Base-by-base conservation (phyloP, 2,888 invertebrate genomes). In the Drosophila gaucha region DNA sequence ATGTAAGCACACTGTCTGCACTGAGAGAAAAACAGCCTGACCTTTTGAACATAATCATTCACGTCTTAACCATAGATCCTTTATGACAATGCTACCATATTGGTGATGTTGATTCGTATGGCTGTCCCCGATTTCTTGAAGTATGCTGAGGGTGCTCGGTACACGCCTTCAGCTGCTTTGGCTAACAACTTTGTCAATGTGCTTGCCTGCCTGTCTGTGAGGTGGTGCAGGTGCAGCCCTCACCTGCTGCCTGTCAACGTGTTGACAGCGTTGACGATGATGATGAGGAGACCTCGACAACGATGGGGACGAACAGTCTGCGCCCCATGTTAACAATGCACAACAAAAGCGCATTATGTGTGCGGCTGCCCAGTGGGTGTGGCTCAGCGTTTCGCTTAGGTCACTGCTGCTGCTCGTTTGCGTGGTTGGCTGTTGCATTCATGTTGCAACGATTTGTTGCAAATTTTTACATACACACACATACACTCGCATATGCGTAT, bases 291-390 rank as follows among this genome's bases (percentile, higher is more conserved):
- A 64, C 50, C 66, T 57, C 54, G 47, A 62, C 67, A 73, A 57
- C 64, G 58, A 38, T 10, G 55, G 31, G 49, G 31, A 33, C 47
- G 56, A 68, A 46, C 47, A 47, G 46, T 51, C 55, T 50, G 39
- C 57, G 49, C 31, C 22, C 33, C 56, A 46, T 70, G 77, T 65
- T 76, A 83, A 80, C 84, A 83, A 76, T 80, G 74, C 70, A 73
- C 66, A 65, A 86, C 80, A 86, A 82, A 80, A 83, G 79, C 83
- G 76, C 73, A 82, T 82, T 82, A 80, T 83, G 78, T 67, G 47
- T 79, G 63, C 28, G 69, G 67, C 64, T 83, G 64, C 39, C 66
- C 66, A 65, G 22, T 59, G 51, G 65, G 43, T 26, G 46, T 39
- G 49, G 46, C 20, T 22, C 31, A 31, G 18, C 20, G 28, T 41